Base-by-base conservation (phyloP, 2,888 invertebrate genomes). In the Macroteleia sp. region DNA sequence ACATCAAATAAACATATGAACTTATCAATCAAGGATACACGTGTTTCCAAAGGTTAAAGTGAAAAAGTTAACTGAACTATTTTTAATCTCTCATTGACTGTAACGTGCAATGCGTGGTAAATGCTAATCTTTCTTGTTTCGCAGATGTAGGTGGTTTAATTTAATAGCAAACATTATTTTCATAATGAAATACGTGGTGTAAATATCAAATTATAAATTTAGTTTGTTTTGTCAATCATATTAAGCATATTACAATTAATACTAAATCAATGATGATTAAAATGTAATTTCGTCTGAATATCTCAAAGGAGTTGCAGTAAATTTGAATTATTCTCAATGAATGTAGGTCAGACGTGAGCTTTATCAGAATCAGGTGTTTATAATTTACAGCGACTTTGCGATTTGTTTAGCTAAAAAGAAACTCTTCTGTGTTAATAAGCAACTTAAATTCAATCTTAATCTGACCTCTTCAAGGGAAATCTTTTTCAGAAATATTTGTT, bases 61-160 rank as follows among this genome's bases (percentile, higher is more conserved):
- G 42, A 64, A 64, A 64, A 64, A 64, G 52, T 64, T 52, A 32
- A 64, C 52, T 10, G 52, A 30, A 64, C 42, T 52, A 64, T 42
- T 64, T 64, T 64, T 46, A 44, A 46, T 59, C 32, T 25, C 22
- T 48, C 17, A 14, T 9, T 30, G 19, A 14, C 14, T 28, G 4
- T 6, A 44, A 34, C 36, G 19, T 46, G 25, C 36, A 12, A 25
- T 36, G 28, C 50, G 14, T 50, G 39, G 12, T 20, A 39, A 39
- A 62, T n/a, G 16, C 28, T 62, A 28, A 25, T 44, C 50, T 30
- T 9, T 39, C 19, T 34, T 62, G 62, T 48, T 46, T 36, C 25
- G 34, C 8, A 46, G 25, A 22, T 12, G 44, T 59, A 44, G 44
- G 44, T 12, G 28, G 14, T 20, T 34, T 4, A 3, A 61, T 46